These are phyloP conservation scores for Ochotona curzoniae DNA, from an alignment of 2,113 vertebrate genomes.

Conservation along the genomic window DNA sequence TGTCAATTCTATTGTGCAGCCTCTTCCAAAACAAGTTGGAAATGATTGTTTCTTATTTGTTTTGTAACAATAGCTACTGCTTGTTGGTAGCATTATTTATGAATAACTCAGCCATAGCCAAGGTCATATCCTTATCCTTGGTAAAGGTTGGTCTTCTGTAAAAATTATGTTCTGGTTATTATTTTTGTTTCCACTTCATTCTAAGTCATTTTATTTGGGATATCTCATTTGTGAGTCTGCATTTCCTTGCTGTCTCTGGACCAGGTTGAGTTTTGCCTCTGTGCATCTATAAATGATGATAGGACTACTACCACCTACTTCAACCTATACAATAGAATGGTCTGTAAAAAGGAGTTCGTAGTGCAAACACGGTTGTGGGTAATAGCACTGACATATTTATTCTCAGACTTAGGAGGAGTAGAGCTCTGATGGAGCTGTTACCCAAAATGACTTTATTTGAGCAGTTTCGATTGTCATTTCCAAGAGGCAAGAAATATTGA, in stretches of 20 bases:
- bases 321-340: not conserved
- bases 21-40: constrained; percentile 13
- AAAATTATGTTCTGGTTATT: constrained; percentile 28
- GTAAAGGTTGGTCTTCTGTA: constrained; percentile 19
- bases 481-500: not conserved
- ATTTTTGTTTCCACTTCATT: not conserved
- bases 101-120: not conserved
- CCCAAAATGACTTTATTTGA: not conserved
- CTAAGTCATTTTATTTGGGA: not conserved
- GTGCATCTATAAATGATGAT: not conserved
- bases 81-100: constrained; percentile 24
- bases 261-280: not conserved
- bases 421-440: not conserved
- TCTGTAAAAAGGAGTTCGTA: constrained; percentile 44
- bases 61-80: constrained; percentile 10
- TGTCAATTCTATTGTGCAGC: constrained; percentile 37
- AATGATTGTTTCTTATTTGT: constrained; percentile 49
- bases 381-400: not conserved
- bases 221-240: not conserved
- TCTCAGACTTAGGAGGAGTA: not conserved
- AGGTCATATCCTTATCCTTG: constrained; percentile 15
- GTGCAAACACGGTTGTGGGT: not conserved
- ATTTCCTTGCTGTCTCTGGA: not conserved
- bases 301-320: not conserved
- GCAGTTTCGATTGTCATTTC: not conserved